Conservation (phyloP, 2,113 vertebrate species). For the Chionomys nivalis region DNA sequence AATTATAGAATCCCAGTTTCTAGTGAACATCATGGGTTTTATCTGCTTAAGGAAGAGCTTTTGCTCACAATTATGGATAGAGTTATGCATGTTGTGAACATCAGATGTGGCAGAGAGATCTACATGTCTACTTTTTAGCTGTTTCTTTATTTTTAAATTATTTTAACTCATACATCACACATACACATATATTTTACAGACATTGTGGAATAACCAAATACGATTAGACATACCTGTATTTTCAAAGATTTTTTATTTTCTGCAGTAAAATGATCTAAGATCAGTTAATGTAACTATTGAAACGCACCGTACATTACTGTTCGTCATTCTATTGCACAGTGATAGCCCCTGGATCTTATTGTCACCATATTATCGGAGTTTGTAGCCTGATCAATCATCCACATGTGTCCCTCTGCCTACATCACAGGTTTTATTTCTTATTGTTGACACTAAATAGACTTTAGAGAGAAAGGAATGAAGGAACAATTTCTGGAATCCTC, state of each 20-base stretch:
- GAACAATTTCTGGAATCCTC: background rate
- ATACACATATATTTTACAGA: background rate
- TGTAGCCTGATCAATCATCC: accelerated
- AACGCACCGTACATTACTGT: background rate
- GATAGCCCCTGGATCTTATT: background rate
- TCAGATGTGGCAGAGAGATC: background rate
- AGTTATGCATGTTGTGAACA: background rate
- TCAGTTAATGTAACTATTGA: background rate
- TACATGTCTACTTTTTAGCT: background rate
- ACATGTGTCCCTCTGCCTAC: too few species aligned
- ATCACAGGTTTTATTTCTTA: background rate
- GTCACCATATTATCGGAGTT: accelerated
- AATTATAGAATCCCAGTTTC: background rate
- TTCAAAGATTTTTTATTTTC: background rate
- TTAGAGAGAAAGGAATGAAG: background rate
- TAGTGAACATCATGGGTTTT: background rate
- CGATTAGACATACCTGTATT: background rate
- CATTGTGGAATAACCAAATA: background rate
- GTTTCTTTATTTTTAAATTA: background rate
- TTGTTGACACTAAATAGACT: background rate
- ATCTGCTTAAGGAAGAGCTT: background rate
- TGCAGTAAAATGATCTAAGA: background rate
- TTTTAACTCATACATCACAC: background rate
- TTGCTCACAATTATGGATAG: background rate
- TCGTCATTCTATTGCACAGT: background rate